These are phyloP conservation scores for Xerus inauris DNA, from an alignment of 2,113 vertebrate species.

Conservation along the genomic window DNA sequence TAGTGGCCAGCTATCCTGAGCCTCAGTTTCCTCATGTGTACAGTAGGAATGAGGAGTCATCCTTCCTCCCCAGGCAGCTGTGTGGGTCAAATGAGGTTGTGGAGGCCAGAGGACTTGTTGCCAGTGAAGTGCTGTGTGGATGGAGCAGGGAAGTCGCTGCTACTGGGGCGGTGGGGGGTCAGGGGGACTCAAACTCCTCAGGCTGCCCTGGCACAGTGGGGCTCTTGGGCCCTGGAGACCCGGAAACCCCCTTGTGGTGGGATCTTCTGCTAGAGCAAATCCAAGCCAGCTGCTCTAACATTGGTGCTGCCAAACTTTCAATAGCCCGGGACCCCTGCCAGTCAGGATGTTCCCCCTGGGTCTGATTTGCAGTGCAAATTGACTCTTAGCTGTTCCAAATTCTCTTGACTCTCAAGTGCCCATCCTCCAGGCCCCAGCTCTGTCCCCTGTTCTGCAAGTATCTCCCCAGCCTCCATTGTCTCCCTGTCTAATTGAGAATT, in stretches of 20 bases:
- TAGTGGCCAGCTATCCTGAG: neutral
- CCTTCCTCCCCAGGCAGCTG: neutral
- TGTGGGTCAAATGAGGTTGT: neutral
- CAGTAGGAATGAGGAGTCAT: neutral
- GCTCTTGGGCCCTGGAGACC: neutral
- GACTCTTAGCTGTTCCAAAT: neutral
- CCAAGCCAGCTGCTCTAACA: constrained; percentile 2
- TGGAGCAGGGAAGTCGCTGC: neutral
- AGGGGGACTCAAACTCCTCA: neutral
- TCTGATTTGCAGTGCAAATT: constrained; percentile 17
- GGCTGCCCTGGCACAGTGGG: neutral
- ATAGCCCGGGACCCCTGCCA: neutral
- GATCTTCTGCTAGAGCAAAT: neutral
- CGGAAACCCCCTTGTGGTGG: neutral
- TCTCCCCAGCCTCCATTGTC: neutral
- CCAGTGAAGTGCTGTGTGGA: neutral
- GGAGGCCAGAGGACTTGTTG: neutral
- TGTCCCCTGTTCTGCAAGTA: neutral
- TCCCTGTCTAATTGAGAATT: neutral
- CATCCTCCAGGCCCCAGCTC: neutral
- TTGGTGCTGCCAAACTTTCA: neutral
- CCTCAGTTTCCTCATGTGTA: neutral
- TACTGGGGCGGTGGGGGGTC: no score
- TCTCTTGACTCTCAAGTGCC: constrained; percentile 18
- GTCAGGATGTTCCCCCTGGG: neutral